Evolutionary conservation across 2,888 invertebrate genomes (phyloP).

Genomic region (Panzeria rudis): DNA sequence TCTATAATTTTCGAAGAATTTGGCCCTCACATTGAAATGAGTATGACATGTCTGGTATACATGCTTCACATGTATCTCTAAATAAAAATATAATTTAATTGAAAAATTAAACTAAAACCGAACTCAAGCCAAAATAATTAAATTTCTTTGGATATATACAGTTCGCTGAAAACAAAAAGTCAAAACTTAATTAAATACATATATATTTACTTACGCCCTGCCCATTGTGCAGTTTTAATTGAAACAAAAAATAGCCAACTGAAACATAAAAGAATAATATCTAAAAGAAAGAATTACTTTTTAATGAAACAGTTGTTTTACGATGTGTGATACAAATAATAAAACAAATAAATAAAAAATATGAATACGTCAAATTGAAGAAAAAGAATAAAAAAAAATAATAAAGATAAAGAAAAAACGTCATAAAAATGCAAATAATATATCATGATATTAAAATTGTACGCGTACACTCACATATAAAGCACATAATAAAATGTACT

Average conservation of each 20-base stretch:
- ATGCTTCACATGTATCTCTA: too few species aligned
- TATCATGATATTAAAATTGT: conserved; percentile 36
- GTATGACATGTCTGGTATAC: too few species aligned
- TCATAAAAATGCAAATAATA: conserved; percentile 53
- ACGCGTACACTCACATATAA: not conserved
- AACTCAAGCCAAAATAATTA: too few species aligned
- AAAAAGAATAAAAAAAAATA: not conserved
- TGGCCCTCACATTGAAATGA: too few species aligned
- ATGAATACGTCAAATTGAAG: conserved; percentile 42
- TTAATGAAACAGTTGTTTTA: conserved; percentile 68
- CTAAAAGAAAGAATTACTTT: conserved; percentile 43
- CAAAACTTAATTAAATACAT: not conserved
- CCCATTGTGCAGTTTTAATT: conserved; percentile 30
- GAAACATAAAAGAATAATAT: not conserved
- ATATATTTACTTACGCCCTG: not conserved
- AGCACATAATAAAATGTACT: conserved; percentile 8
- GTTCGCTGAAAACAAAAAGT: too few species aligned
- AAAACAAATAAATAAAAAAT: conserved; percentile 54
- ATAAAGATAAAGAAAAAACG: conserved; percentile 36
- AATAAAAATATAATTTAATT: too few species aligned
- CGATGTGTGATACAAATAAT: conserved; percentile 56
- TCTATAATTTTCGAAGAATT: too few species aligned
- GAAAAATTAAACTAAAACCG: too few species aligned
- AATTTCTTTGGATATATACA: too few species aligned
- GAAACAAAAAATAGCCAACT: not conserved